A percentile compares a stretch with the other conserved stretches of the same genome.
Conservation (phyloP, 2,888 invertebrate genomes). For the Ellobium chinense region DNA sequence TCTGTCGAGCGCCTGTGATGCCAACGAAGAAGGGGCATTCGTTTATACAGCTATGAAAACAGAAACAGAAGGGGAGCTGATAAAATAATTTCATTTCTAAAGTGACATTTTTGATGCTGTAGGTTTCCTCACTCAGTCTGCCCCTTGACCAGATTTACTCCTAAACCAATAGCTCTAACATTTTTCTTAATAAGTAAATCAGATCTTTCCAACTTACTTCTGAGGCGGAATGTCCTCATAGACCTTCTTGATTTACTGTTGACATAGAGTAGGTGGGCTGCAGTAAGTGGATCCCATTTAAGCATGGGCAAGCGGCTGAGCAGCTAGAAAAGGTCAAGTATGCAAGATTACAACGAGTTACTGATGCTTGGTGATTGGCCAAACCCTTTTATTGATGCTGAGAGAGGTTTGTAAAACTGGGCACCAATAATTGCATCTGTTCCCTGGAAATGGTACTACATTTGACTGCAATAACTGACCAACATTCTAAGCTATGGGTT, state of each 20-base stretch:
- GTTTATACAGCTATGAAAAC: conserved; percentile 33
- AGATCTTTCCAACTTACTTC: conserved; percentile 38
- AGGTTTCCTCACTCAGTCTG: too few relatives aligned
- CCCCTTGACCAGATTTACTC: neutral
- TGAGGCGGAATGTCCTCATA: conserved; percentile 39
- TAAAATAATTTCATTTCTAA: neutral
- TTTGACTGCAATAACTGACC: too few relatives aligned
- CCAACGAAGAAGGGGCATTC: conserved; percentile 33
- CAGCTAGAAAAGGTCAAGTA: too few relatives aligned
- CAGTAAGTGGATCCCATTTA: conserved; percentile 40
- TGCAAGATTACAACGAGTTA: too few relatives aligned
- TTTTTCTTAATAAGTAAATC: neutral
- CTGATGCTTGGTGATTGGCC: too few relatives aligned
- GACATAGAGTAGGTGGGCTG: conserved; percentile 37
- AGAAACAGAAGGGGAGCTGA: neutral
- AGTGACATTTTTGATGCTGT: conserved; percentile 7
- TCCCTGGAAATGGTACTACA: too few relatives aligned
- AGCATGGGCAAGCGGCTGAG: conserved; percentile 35
- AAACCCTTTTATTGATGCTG: too few relatives aligned
- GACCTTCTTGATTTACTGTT: conserved; percentile 43
- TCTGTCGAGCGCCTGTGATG: conserved; percentile 23
- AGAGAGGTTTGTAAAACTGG: too few relatives aligned
- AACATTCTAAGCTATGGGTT: too few relatives aligned
- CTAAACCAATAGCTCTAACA: neutral
- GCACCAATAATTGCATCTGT: too few relatives aligned